Evolutionary conservation across 2,113 vertebrate genomes (phyloP).

Genomic region (Paradoxurus hermaphroditus): DNA sequence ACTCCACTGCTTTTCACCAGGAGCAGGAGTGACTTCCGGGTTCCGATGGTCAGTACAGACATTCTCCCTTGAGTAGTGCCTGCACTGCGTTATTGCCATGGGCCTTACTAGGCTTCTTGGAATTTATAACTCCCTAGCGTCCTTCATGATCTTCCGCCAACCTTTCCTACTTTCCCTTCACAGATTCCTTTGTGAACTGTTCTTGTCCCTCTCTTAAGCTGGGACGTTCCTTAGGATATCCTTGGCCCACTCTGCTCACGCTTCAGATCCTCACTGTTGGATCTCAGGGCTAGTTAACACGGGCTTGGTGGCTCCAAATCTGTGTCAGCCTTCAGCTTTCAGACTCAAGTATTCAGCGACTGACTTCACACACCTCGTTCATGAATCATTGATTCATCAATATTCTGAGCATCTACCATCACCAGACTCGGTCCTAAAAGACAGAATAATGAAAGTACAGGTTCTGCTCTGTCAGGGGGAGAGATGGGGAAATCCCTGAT

Average conservation of each 20-base stretch:
- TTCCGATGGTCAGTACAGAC: neutral
- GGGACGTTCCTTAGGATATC: neutral
- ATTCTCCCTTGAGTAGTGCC: neutral
- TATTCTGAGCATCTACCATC: neutral
- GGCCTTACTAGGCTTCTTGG: neutral
- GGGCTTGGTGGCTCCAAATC: neutral
- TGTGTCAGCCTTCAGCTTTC: neutral
- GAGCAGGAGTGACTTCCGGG: neutral
- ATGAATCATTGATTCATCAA: neutral
- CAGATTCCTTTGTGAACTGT: neutral
- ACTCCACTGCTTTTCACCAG: neutral
- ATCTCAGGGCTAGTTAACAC: neutral
- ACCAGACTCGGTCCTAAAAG: neutral
- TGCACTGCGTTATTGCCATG: neutral
- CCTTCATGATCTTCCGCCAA: neutral
- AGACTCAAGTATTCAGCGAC: neutral
- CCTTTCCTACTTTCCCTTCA: neutral
- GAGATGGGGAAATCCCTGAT: neutral
- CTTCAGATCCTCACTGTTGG: neutral
- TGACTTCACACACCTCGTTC: neutral
- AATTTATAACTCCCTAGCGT: neutral
- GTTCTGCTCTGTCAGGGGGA: neutral
- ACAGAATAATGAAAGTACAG: slow-evolving; percentile 1
- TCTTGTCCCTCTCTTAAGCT: neutral
- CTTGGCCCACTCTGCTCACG: neutral